These are phyloP conservation scores for Acomys russatus DNA, from an alignment of 2,797 vertebrate species.

Conservation along the genomic window DNA sequence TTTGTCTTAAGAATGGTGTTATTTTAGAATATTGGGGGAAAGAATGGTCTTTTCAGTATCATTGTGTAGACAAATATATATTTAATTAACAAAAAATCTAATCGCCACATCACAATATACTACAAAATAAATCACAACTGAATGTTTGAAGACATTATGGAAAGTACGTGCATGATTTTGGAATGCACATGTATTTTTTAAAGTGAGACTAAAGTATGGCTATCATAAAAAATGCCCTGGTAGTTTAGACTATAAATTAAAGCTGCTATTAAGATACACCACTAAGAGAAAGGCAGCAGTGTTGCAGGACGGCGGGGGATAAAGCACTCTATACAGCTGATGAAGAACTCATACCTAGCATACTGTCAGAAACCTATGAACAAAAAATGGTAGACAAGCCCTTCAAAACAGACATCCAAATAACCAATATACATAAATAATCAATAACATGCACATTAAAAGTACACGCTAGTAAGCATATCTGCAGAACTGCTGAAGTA, in stretches of 20 bases:
- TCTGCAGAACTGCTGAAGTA: neutral
- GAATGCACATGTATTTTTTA: neutral
- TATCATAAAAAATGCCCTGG: neutral
- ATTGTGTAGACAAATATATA: neutral
- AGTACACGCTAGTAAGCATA: neutral
- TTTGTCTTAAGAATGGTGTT: neutral
- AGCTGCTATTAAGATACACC: neutral
- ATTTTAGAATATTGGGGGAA: neutral
- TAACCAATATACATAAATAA: neutral
- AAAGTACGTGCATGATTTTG: neutral
- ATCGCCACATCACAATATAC: neutral
- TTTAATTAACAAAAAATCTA: neutral
- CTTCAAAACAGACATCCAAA: neutral
- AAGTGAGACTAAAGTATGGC: neutral
- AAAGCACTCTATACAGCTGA: neutral
- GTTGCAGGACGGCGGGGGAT: neutral
- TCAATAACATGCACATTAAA: neutral
- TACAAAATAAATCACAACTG: conserved; percentile 33
- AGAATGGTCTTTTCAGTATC: neutral
- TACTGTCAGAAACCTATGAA: neutral
- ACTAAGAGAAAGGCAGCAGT: neutral
- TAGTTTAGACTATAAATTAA: conserved; percentile 14
- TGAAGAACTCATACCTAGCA: neutral
- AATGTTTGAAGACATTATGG: neutral
- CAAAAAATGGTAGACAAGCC: neutral